A percentile compares a stretch with the other conserved stretches of the same genome.
Conservation (phyloP, 1,140 invertebrate genomes). For the Aphidius ervi region DNA sequence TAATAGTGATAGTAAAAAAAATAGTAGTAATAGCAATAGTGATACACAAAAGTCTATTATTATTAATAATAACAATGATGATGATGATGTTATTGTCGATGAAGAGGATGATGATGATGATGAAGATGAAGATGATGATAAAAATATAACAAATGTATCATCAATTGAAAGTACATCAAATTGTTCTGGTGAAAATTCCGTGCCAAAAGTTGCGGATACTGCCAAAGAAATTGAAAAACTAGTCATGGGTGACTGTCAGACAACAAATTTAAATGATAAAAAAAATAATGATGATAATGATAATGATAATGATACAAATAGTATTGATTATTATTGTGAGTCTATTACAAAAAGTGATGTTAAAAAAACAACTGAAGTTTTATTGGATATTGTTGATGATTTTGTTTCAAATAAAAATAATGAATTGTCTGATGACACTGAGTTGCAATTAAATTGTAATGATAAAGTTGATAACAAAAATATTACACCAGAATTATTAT, state of each 20-base stretch:
- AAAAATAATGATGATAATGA: conserved; percentile 11
- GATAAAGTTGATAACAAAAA: conserved; percentile 14
- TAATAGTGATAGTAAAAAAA: conserved; percentile 6
- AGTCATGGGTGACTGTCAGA: conserved; percentile 47
- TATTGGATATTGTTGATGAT: background rate
- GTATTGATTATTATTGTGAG: background rate
- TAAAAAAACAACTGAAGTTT: too few species aligned
- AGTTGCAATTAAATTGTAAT: too few species aligned
- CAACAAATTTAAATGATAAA: conserved; percentile 31
- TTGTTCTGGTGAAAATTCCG: conserved; percentile 36
- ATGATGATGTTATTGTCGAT: too few species aligned
- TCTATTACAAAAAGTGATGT: too few species aligned
- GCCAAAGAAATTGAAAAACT: conserved; percentile 55
- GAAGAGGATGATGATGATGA: too few species aligned
- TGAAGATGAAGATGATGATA: too few species aligned
- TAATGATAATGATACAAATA: conserved; percentile 9
- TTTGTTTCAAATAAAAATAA: background rate
- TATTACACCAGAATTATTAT: conserved; percentile 9
- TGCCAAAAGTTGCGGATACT: conserved; percentile 52
- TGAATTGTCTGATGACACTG: conserved; percentile 4
- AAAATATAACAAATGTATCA: too few species aligned
- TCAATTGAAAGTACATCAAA: too few species aligned
- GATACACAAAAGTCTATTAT: conserved; percentile 7
- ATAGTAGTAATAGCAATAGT: conserved; percentile 15
- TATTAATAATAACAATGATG: too few species aligned